These are phyloP conservation scores for Gasteruption jaculator DNA, from an alignment of 2,888 invertebrate species.

Conservation along the genomic window DNA sequence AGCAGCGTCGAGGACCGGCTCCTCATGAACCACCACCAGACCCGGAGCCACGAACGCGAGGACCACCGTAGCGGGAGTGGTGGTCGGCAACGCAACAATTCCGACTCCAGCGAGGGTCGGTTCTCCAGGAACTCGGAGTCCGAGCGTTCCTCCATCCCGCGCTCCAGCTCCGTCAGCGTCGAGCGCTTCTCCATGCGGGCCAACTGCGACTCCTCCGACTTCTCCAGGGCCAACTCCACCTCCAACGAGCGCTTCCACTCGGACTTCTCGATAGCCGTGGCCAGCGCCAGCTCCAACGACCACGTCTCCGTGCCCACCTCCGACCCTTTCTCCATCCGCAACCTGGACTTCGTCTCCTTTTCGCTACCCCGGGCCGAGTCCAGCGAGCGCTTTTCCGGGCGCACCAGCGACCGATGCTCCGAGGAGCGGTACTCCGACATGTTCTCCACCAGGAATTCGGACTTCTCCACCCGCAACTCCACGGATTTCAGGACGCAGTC, in stretches of 20 bases:
- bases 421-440: constrained; percentile 44
- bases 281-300: constrained; percentile 48
- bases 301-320: constrained; percentile 46
- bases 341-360: constrained; percentile 43
- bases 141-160: constrained; percentile 45
- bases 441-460: constrained; percentile 45
- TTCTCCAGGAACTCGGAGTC: constrained; percentile 46
- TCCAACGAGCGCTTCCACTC: constrained; percentile 49
- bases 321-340: constrained; percentile 45
- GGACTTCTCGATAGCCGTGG: constrained; percentile 47
- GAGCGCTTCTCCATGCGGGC: constrained; percentile 48
- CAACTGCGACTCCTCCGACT: constrained; percentile 48
- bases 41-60: constrained; percentile 15
- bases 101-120: constrained; percentile 40
- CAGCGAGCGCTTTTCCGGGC: constrained; percentile 37
- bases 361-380: constrained; percentile 39
- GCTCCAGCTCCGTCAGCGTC: constrained; percentile 46
- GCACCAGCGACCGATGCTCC: constrained; percentile 41
- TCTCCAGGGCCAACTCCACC: constrained; percentile 47
- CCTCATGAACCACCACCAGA: constrained; percentile 32
- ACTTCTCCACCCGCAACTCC: constrained; percentile 47
- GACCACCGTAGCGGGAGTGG: constrained; percentile 17
- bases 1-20: constrained; percentile 43
- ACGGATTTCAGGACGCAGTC: constrained; percentile 48
- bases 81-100: constrained; percentile 33